Percentiles rank a stretch among this genome's conserved stretches.
These are phyloP conservation scores for Adoxophyes honmai DNA, from an alignment of 1,140 invertebrate genomes.

Conservation along the genomic window DNA sequence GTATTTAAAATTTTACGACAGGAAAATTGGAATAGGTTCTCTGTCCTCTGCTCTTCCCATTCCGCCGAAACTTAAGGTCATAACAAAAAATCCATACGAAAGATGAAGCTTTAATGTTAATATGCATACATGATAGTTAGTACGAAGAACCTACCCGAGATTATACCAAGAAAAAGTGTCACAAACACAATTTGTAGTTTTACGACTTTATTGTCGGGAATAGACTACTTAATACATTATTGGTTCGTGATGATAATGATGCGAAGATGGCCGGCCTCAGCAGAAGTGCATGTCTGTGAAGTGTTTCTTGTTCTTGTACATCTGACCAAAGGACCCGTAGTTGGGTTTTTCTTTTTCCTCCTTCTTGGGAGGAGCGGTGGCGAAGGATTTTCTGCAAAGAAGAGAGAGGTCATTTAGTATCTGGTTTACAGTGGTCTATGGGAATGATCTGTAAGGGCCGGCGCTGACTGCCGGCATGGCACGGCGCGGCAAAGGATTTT, in stretches of 20 bases:
- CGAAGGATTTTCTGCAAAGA: slow-evolving; percentile 52
- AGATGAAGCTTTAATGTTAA: slow-evolving; percentile 10
- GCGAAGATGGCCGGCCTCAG: slow-evolving; percentile 62
- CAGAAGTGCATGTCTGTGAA: slow-evolving; percentile 84
- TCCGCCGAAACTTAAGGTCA: background rate
- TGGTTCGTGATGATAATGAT: slow-evolving; percentile 38
- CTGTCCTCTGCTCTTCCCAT: too few relatives aligned
- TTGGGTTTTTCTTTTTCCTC: slow-evolving; percentile 71
- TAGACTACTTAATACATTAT: slow-evolving; percentile 28
- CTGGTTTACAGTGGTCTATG: too few relatives aligned
- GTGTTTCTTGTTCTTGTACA: slow-evolving; percentile 84
- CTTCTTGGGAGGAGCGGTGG: slow-evolving; percentile 41
- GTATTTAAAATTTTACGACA: too few relatives aligned
- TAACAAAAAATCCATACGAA: slow-evolving; percentile 10
- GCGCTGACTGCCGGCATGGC: too few relatives aligned
- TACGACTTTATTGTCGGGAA: slow-evolving; percentile 29
- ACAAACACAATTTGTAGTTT: slow-evolving; percentile 12
- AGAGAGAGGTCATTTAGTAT: background rate
- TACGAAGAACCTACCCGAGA: slow-evolving; percentile 11
- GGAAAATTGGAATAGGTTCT: too few relatives aligned
- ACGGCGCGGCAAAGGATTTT: too few relatives aligned
- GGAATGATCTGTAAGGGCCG: too few relatives aligned
- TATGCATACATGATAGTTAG: slow-evolving; percentile 13
- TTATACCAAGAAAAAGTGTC: slow-evolving; percentile 11
- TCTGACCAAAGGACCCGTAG: slow-evolving; percentile 82